phyloP scores from a whole-genome alignment of 1,140 invertebrate species.

The Ostrea denselamellosa region DNA sequence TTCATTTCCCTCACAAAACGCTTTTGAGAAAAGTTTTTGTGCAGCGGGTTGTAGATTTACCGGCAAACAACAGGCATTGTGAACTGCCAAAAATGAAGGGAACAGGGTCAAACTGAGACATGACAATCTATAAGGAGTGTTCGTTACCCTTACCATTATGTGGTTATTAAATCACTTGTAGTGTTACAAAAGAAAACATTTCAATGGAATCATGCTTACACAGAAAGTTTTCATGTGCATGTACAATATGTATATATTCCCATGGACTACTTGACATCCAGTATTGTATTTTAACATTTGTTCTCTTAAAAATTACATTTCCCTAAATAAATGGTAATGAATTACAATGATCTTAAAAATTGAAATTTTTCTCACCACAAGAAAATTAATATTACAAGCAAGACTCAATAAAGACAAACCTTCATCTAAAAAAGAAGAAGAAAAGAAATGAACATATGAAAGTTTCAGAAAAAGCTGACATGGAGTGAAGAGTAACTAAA shows the following conservation, averaged over 20 bases:
- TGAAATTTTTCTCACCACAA: no score
- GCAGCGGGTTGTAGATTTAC: conserved; percentile 57
- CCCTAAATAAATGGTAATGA: no score
- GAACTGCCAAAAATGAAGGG: conserved; percentile 60
- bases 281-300: neutral
- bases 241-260: neutral
- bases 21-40: conserved; percentile 61
- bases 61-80: conserved; percentile 67
- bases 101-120: conserved; percentile 37
- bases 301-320: no score
- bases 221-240: neutral
- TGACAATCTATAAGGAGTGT: conserved; percentile 18
- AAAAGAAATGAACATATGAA: no score
- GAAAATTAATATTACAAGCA: no score
- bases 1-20: conserved; percentile 60
- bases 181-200: neutral
- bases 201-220: conserved; percentile 14
- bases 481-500: no score
- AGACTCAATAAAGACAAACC: no score
- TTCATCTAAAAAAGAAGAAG: no score
- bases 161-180: neutral
- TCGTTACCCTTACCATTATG: neutral
- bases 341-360: no score
- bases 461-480: no score
- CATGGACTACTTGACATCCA: neutral